Evolutionary conservation across 2,888 invertebrate genomes (phyloP).

Genomic region (Melipona bicolor): DNA sequence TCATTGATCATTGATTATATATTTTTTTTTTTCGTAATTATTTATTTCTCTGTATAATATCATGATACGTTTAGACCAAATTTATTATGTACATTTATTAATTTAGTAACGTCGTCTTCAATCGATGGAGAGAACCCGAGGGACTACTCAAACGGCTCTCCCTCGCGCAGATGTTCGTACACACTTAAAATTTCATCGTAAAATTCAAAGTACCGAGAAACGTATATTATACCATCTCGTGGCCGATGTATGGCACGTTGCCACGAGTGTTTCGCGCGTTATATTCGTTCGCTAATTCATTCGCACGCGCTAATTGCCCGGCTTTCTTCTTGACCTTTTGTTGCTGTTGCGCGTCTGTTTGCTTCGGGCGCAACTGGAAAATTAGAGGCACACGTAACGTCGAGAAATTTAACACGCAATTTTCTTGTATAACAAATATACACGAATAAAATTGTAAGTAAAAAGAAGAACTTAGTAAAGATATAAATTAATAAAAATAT

Average conservation of each 20-base stretch:
- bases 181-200: conserved; percentile 27
- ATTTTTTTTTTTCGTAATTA: not conserved
- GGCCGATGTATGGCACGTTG: conserved; percentile 6
- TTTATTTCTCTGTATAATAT: not conserved
- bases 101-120: not conserved
- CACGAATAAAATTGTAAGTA: too few relatives aligned
- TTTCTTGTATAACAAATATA: not conserved
- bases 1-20: not conserved
- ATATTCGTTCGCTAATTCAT: conserved; percentile 58
- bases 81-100: not conserved
- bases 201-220: conserved; percentile 30
- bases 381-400: too few relatives aligned
- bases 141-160: not conserved
- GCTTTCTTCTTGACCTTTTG: conserved; percentile 45
- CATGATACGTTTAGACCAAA: not conserved
- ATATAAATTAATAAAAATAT: too few relatives aligned
- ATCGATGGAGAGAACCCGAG: not conserved
- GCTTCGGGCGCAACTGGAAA: not conserved
- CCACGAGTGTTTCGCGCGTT: conserved; percentile 29
- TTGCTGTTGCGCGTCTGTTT: conserved; percentile 22
- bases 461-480: too few relatives aligned
- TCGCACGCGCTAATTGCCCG: conserved; percentile 69
- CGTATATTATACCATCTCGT: conserved; percentile 33
- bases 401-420: not conserved
- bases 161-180: conserved; percentile 4